Percentiles rank a stretch among this genome's conserved stretches.
These are phyloP conservation scores for Oscheius sp. DNA, from an alignment of 1,140 invertebrate genomes.

Conservation along the genomic window DNA sequence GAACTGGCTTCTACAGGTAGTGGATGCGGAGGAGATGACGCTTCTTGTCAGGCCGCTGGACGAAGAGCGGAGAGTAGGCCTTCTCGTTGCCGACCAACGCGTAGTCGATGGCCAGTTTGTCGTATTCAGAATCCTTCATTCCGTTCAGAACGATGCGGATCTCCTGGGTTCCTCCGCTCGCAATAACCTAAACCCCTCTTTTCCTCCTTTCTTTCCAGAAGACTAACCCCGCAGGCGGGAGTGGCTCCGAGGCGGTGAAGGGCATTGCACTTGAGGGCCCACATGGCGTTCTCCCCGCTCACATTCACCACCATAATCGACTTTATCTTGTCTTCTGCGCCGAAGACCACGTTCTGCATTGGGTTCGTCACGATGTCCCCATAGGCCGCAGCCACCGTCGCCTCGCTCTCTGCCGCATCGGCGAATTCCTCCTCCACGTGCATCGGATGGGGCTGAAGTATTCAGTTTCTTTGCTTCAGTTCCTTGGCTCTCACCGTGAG, in stretches of 20 bases:
- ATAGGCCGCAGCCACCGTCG: neutral
- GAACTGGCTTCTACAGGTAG: too few relatives aligned
- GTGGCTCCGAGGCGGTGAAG: neutral
- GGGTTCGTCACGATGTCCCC: neutral
- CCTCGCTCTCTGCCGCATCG: neutral
- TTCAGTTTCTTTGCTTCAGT: neutral
- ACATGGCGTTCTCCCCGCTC: neutral
- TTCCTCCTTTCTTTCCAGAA: neutral
- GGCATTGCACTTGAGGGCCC: neutral
- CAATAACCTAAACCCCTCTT: too few relatives aligned
- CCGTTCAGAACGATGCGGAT: neutral
- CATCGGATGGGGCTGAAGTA: too few relatives aligned
- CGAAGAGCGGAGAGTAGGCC: neutral
- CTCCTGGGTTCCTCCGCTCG: too few relatives aligned
- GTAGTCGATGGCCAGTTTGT: conserved; percentile 7
- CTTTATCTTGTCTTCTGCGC: neutral
- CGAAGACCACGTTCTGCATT: neutral
- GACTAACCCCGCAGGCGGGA: neutral
- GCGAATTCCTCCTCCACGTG: neutral
- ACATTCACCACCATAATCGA: neutral
- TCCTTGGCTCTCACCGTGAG: neutral
- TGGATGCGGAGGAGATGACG: neutral
- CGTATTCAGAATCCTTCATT: neutral
- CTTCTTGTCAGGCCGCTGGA: neutral
- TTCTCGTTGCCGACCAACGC: neutral